These are phyloP conservation scores for Apistogramma diplotaenia DNA, from an alignment of 2,113 vertebrate species.

Conservation along the genomic window DNA sequence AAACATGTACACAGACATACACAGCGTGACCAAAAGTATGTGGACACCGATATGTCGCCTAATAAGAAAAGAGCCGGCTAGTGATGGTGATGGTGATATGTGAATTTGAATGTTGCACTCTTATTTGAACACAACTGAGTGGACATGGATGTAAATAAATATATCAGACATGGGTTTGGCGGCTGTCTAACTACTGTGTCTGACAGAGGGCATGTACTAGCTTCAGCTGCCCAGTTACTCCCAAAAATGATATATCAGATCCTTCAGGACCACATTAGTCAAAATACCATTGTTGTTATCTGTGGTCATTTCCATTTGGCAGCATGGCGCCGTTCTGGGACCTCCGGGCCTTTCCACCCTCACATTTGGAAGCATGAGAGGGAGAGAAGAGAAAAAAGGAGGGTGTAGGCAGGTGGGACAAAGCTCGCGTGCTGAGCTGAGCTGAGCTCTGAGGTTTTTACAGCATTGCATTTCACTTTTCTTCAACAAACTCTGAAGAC, in stretches of 20 bases:
- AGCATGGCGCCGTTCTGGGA: not conserved
- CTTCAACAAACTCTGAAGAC: not conserved
- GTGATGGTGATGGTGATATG: not conserved
- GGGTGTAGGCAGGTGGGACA: not conserved
- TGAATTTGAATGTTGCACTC: not conserved
- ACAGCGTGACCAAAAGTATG: not conserved
- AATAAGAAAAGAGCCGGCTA: not conserved
- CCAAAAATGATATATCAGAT: not conserved
- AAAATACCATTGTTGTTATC: not conserved
- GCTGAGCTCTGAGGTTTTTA: too few species aligned
- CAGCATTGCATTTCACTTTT: too few species aligned
- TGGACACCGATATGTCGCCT: not conserved
- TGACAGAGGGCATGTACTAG: too few species aligned
- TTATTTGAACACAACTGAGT: not conserved
- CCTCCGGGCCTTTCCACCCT: not conserved
- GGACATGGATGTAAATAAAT: not conserved
- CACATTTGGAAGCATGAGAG: not conserved
- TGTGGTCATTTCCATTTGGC: rapidly evolving
- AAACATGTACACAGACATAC: not conserved
- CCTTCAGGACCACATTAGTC: rapidly evolving
- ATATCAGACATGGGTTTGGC: rapidly evolving
- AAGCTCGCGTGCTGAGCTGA: not conserved
- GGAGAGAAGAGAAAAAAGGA: too few species aligned
- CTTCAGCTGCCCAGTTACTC: too few species aligned
- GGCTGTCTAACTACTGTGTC: too few species aligned